Evolutionary conservation across 2,797 vertebrate genomes (phyloP).

Genomic region (Molothrus ater): DNA sequence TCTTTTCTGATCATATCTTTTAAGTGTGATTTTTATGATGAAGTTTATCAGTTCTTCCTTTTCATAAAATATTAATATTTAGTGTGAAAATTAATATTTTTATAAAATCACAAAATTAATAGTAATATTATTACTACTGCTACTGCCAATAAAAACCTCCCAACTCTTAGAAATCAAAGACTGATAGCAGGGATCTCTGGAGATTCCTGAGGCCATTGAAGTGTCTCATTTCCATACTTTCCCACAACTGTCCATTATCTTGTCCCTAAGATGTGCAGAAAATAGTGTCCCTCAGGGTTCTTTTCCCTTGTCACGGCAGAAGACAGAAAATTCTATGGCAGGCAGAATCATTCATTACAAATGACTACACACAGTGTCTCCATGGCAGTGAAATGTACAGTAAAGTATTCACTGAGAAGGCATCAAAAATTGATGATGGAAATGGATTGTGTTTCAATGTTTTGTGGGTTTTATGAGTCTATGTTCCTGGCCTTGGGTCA

Average conservation of each 20-base stretch:
- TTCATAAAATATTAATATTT: not conserved
- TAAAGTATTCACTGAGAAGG: not conserved
- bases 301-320: not conserved
- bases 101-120: not conserved
- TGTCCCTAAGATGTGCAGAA: not conserved
- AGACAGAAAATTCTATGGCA: not conserved
- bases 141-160: not conserved
- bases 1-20: not conserved
- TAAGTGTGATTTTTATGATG: accelerated
- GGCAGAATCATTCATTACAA: not conserved
- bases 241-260: not conserved
- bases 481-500: not conserved
- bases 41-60: not conserved
- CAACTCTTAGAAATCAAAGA: not conserved
- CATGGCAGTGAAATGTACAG: not conserved
- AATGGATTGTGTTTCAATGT: not conserved
- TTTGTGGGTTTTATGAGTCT: not conserved
- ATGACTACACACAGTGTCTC: not conserved
- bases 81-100: not conserved
- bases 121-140: too few relatives aligned
- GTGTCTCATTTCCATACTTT: not conserved
- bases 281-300: too few relatives aligned
- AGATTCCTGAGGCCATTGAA: not conserved
- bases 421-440: not conserved
- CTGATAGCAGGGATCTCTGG: not conserved